Conservation (phyloP, 2,888 invertebrate species). For the Aleiodes leptofemur region DNA sequence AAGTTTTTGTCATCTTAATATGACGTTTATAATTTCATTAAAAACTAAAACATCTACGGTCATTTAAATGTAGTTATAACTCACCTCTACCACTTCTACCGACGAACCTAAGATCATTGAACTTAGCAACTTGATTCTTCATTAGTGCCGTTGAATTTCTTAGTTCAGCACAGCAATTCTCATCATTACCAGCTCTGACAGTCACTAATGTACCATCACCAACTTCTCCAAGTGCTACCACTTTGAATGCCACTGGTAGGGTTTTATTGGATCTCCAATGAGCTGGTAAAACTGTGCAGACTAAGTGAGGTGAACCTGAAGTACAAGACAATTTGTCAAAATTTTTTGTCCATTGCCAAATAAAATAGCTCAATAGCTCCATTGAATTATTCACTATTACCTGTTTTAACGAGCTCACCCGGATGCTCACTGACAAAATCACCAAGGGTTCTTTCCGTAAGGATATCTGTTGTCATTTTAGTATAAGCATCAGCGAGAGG, state of each 20-base stretch:
- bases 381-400: conserved; percentile 67
- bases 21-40: background rate
- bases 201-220: conserved; percentile 97
- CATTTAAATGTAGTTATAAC: conserved; percentile 65
- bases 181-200: conserved; percentile 97
- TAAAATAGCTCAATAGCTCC: background rate
- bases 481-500: conserved; percentile 73
- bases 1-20: conserved; percentile 1
- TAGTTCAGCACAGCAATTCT: conserved; percentile 97
- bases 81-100: conserved; percentile 99
- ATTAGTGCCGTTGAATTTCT: conserved; percentile 96
- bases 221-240: conserved; percentile 95
- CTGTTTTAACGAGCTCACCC: conserved; percentile 93
- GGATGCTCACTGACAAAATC: conserved; percentile 93
- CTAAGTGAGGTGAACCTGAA: conserved; percentile 88
- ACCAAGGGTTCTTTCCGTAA: conserved; percentile 90
- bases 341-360: background rate
- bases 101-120: conserved; percentile 98
- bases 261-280: conserved; percentile 99
- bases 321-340: conserved; percentile 21
- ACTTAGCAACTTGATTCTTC: conserved; percentile 99
- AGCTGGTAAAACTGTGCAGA: conserved; percentile 95
- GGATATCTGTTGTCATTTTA: conserved; percentile 92
- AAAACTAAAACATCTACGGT: background rate
- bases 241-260: conserved; percentile 97